Conservation (phyloP, 2,888 invertebrate species). For the Apotomis capreana region DNA sequence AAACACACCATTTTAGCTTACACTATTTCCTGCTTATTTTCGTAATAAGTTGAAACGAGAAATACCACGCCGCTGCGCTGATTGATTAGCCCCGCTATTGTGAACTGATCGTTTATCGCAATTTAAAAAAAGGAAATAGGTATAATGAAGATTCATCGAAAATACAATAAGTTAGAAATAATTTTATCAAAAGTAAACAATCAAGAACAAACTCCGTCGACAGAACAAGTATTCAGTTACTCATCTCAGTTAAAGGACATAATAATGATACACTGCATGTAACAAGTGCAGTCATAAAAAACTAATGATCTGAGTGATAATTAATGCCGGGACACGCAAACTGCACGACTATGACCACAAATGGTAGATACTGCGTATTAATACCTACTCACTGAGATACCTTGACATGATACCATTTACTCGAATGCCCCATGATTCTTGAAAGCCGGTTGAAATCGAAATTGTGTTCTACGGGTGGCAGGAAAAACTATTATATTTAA, state of each 20-base stretch:
- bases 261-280: constrained; percentile 15
- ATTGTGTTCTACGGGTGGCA: no score
- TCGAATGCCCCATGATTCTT: no score
- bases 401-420: no score
- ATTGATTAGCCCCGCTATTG: constrained; percentile 24
- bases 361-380: neutral
- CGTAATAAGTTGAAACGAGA: constrained; percentile 33
- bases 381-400: no score
- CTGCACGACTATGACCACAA: neutral
- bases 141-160: no score
- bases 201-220: no score
- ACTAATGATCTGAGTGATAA: constrained; percentile 23
- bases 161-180: no score
- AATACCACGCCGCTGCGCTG: constrained; percentile 23
- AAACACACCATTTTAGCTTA: constrained; percentile 32
- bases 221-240: neutral
- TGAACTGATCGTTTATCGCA: neutral
- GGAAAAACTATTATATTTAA: no score
- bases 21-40: constrained; percentile 38
- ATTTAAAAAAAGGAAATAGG: no score
- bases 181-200: no score
- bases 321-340: constrained; percentile 21
- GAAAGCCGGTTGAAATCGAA: no score
- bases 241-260: constrained; percentile 5
- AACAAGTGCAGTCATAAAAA: constrained; percentile 18